These are phyloP conservation scores for Ariolimax columbianus DNA, from an alignment of 2,888 invertebrate species.

Conservation along the genomic window DNA sequence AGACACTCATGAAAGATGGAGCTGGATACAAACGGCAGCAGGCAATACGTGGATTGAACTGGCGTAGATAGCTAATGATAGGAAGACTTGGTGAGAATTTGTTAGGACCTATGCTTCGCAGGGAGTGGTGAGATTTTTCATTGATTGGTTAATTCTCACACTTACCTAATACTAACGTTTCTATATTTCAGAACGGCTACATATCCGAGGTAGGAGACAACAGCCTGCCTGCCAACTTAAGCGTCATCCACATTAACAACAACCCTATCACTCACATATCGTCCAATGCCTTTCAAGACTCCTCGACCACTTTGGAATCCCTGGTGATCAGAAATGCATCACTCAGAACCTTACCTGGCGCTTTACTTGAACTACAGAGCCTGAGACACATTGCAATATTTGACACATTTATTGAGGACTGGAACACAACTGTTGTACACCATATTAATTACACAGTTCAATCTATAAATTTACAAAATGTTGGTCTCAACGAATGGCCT, in stretches of 20 bases:
- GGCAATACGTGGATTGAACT: too few species aligned
- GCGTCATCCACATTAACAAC: not conserved
- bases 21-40: too few species aligned
- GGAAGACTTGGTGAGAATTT: too few species aligned
- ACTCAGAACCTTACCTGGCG: conserved; percentile 7
- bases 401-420: not conserved
- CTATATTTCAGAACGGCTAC: conserved; percentile 8
- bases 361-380: not conserved
- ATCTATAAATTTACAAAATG: not conserved
- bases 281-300: not conserved
- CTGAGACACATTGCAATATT: not conserved
- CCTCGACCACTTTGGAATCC: not conserved
- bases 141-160: too few species aligned
- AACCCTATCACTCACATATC: conserved; percentile 9
- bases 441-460: not conserved
- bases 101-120: too few species aligned
- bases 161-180: not conserved
- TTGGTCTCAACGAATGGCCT: not conserved
- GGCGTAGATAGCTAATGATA: too few species aligned
- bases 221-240: conserved; percentile 19
- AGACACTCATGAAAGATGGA: too few species aligned
- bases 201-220: not conserved
- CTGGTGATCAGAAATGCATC: not conserved
- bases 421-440: not conserved
- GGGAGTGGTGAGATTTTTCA: too few species aligned